Evolutionary conservation across 2,113 vertebrate genomes (phyloP).

Genomic region (Oncorhynchus nerka): DNA sequence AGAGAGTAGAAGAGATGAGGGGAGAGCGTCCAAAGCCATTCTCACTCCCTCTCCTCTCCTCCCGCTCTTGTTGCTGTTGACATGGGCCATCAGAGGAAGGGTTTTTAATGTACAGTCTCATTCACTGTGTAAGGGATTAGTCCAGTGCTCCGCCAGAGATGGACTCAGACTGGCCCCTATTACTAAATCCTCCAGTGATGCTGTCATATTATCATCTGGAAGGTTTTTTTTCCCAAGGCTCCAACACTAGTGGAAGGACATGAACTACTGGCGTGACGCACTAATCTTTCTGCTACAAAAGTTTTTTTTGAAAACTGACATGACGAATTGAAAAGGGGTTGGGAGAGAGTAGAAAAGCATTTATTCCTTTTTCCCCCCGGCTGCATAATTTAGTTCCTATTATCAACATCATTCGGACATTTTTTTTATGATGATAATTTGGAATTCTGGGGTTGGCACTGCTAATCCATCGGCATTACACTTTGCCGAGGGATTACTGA

Average conservation of each 20-base stretch:
- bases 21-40: too few relatives aligned
- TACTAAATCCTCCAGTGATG: conserved; percentile 60
- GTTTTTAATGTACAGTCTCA: conserved; percentile 52
- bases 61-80: conserved; percentile 49
- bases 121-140: conserved; percentile 52
- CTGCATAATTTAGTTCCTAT: conserved; percentile 68
- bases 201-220: conserved; percentile 49
- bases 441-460: conserved; percentile 66
- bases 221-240: neutral
- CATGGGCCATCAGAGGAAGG: conserved; percentile 48
- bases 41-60: conserved; percentile 23
- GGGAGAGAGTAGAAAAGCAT: neutral
- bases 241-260: conserved; percentile 56
- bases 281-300: conserved; percentile 61
- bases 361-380: conserved; percentile 15
- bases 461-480: conserved; percentile 73
- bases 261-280: conserved; percentile 23
- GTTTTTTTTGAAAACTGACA: conserved; percentile 37
- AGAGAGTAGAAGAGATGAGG: too few relatives aligned
- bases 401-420: conserved; percentile 63
- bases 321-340: conserved; percentile 52
- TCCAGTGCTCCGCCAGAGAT: conserved; percentile 55
- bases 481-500: conserved; percentile 72
- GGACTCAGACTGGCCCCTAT: conserved; percentile 62
- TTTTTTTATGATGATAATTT: conserved; percentile 70